Base-by-base conservation (phyloP, 2,888 invertebrate species). In the Erebia epiphron region DNA sequence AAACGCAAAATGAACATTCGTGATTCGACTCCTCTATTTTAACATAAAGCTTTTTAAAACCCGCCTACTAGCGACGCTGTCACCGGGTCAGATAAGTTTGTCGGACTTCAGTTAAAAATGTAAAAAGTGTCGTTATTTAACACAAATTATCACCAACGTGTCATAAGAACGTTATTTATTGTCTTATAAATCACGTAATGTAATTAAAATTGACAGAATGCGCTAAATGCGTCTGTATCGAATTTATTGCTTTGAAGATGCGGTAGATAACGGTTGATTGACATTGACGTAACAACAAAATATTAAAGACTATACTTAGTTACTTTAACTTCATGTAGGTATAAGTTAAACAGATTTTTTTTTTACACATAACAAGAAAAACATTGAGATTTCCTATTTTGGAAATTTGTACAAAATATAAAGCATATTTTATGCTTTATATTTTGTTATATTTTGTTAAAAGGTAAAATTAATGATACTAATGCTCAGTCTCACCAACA, bases 211-310 rank as follows among this genome's bases (percentile, higher is more conserved):
- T 26, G 69, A 58, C 67, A 70, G 52, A 52, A 57, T 46, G 69
- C 65, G 68, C 69, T 70, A 41, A 69, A 69, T 66, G 35, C 61
- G 69, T 69, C 72, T 21, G 57, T 1, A 49, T 18, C 21, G 52
- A 74, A 73, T 74, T 72, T 75, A 71, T 76, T 72, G 14, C 67
- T 50, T 21, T 18, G 35, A 46, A 58, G 35, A 58, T 69, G 71
- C 61, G 54, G 26, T 66, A 11, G 67, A 71, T 63, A 56, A 68
- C 14, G 35, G 56, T n/a, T 68, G 72, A 74, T 68, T 69, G 70
- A 72, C 68, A 61, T 61, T 67, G 46, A 66, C 58, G 67, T 71
- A 75, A 75, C 72, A 73, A 67, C 18, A 10, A 10, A 54, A n/a
- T 8, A 50, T 14, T 49, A 14, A 5, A 14, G 10, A 43, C 11